Base-by-base conservation (phyloP, 1,140 invertebrate species). In the Drosophila grimshawi region DNA sequence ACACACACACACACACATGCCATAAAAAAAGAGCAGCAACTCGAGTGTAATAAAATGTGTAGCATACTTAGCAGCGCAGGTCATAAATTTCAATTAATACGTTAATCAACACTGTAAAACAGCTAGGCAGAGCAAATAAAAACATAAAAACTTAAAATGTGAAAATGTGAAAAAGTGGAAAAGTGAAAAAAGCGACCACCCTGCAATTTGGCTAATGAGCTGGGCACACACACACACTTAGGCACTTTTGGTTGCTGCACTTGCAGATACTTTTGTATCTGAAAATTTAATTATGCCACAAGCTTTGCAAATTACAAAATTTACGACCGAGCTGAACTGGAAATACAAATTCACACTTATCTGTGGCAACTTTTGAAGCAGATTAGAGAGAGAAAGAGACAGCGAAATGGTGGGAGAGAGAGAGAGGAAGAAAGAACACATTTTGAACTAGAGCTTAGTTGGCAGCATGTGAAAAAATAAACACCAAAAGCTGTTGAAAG, bases 41-140 rank as follows among this genome's bases (percentile, higher is more conserved):
- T 32, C 11, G 27, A 48, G 35, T 43, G 39, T n/a, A 35, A 29
- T 37, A 70, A 85, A 78, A 85, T 53, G 67, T 73, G 78, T 85
- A 78, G 80, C 80, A 83, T 67, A 83, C 80, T 83, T 76, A 79
- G 61, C 45, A 27, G 80, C 37, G 57, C 8, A 55, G 48, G 65
- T 61, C 83, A 86, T 86, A 86, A 86, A 86, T 86, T 82, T 86
- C 79, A 86, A 86, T 86, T 88, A 86, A 88, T 76, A 69, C 71
- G 65, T 69, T 74, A 74, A 74, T 68, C 71, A 74, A 74, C 60
- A 49, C 71, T 74, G 71, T 69, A 62, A 62, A 62, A 55, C 66
- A 62, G 51, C 57, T 69, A 49, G 5, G 35, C 10, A 56, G 1
- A 41, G 11, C 5, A 3, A 29, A 3, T 19, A 19, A 19, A 19